Evolutionary conservation across 1,140 invertebrate genomes (phyloP).

Genomic region (Drosophila sproati): DNA sequence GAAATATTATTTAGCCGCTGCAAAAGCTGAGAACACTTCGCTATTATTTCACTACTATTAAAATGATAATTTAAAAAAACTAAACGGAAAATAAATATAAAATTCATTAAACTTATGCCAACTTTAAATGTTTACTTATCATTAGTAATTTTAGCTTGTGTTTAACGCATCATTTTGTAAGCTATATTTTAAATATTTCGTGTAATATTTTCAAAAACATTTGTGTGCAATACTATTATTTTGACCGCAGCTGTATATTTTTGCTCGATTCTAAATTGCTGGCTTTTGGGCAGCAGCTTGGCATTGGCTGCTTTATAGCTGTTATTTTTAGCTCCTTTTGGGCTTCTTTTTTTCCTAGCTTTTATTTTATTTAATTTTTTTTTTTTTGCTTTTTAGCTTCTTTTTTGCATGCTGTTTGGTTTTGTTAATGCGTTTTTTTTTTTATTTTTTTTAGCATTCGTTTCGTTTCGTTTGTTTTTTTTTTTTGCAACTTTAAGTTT

Average conservation of each 20-base stretch:
- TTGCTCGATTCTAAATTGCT: constrained; percentile 35
- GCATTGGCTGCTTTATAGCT: constrained; percentile 9
- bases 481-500: constrained; percentile 59
- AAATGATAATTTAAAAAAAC: too few relatives aligned
- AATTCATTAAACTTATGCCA: too few relatives aligned
- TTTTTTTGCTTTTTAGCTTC: constrained; percentile 10
- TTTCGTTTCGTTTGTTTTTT: constrained; percentile 20
- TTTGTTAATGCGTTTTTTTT: constrained; percentile 24
- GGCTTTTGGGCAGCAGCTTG: not conserved
- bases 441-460: constrained; percentile 28
- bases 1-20: too few relatives aligned
- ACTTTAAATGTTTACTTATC: too few relatives aligned
- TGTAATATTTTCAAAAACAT: too few relatives aligned
- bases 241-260: not conserved
- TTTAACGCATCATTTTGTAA: too few relatives aligned
- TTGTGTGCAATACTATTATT: too few relatives aligned
- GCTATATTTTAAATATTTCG: too few relatives aligned
- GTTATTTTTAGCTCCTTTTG: constrained; percentile 2
- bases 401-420: constrained; percentile 31
- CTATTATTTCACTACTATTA: too few relatives aligned
- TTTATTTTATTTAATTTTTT: not conserved
- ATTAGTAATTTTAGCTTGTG: too few relatives aligned
- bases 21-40: too few relatives aligned
- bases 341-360: not conserved
- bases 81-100: too few relatives aligned